Conservation (phyloP, 2,797 vertebrate genomes). For the Smutsia gigantea region DNA sequence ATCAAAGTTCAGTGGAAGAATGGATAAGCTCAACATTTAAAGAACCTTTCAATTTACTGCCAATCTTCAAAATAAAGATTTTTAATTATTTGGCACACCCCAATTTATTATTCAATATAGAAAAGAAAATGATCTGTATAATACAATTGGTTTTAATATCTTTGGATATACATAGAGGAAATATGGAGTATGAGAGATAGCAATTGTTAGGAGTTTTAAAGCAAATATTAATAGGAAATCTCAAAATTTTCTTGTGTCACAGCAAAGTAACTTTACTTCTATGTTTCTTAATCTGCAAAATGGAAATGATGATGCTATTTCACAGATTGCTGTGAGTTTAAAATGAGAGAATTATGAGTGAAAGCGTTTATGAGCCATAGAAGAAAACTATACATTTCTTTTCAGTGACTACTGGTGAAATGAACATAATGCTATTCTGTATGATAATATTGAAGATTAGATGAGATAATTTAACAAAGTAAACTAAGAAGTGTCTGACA, state of each 20-base stretch:
- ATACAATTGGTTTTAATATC: neutral
- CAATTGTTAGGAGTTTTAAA: neutral
- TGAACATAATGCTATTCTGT: neutral
- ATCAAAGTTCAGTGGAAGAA: constrained; percentile 65
- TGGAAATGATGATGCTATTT: neutral
- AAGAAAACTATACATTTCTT: neutral
- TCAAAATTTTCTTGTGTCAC: neutral
- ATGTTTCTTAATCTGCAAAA: neutral
- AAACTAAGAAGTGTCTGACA: neutral
- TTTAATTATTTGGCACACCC: constrained; percentile 60
- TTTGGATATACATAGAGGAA: neutral
- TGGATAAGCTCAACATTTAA: constrained; percentile 40
- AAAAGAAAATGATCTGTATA: constrained; percentile 34
- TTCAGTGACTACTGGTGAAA: neutral
- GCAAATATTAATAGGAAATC: neutral
- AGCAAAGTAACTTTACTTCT: neutral
- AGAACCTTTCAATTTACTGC: constrained; percentile 47
- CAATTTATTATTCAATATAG: constrained; percentile 38
- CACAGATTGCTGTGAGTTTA: neutral
- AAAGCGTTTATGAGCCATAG: neutral
- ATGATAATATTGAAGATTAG: neutral
- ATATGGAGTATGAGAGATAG: neutral
- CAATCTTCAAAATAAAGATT: constrained; percentile 53
- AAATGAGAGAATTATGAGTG: neutral
- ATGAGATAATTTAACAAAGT: neutral